Base-by-base conservation (phyloP, 2,113 vertebrate species). In the Oncorhynchus masou region DNA sequence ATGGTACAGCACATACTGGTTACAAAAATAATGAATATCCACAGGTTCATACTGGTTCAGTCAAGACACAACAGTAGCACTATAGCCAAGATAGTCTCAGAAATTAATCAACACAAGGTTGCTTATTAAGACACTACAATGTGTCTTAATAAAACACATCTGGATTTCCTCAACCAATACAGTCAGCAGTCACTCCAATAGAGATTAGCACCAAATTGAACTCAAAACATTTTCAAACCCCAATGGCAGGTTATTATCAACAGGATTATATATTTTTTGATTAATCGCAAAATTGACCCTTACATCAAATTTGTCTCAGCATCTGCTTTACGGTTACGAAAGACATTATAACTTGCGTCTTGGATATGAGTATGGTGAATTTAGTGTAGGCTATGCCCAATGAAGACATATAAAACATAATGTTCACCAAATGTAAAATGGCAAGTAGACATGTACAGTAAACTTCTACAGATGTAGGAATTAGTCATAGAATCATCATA, bases 1-100 rank as follows among this genome's bases (percentile, higher is more conserved):
- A 89, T 83, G 74, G 79, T 91, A 88, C 87, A 92, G 89, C 90
- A 87, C 87, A 87, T 74, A 84, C 75, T 78, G 75, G 79, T 91
- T 85, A 83, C 72, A 85, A 87, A 90, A 74, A 72, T 45, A 12
- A 45, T 45, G 39, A 45, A 12, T 45, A 45, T 45, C 39, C 39
- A 45, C 39, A 45, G 80, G 81, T 87, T 88, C 54, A 59, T 78
- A 68, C 29, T 74, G 70, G 65, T 64, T 54, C 70, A 78, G 78
- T 83, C 73, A 81, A 81, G 75, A 77, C 78, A 79, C 13, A 54
- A 85, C 82, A 74, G 81, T 68, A 88, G 79, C 85, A 79, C 80
- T 84, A 66, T 48, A 79, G 72, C 79, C 76, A 34, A 75, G 66
- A 84, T 4, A 11, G 78, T 78, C 68, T 86, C 64, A 83, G 75